Evolutionary conservation across 1,140 invertebrate species (phyloP).

Genomic region (Caligus rogercresseyi): DNA sequence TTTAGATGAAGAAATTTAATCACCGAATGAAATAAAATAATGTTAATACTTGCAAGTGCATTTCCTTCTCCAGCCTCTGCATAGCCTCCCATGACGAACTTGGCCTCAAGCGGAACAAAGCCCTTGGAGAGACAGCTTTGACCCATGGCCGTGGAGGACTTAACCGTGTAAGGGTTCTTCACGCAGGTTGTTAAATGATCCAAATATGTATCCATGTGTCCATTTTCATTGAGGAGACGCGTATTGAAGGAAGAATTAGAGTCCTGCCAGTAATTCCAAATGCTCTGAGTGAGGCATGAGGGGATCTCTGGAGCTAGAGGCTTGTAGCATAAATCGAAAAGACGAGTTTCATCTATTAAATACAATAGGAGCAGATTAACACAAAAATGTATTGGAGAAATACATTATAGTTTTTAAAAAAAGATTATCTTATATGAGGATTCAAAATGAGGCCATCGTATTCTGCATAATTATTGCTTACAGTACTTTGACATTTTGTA

Average conservation of each 20-base stretch:
- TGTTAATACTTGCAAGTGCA: background rate
- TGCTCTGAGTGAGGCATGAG: constrained; percentile 63
- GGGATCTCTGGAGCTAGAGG: constrained; percentile 42
- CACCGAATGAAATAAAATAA: too few species aligned
- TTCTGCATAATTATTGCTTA: too few species aligned
- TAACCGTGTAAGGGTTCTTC: constrained; percentile 24
- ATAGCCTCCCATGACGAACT: constrained; percentile 71
- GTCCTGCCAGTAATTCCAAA: constrained; percentile 77
- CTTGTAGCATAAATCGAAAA: constrained; percentile 77
- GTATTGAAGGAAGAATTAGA: constrained; percentile 36
- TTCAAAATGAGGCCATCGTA: too few species aligned
- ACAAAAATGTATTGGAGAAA: too few species aligned
- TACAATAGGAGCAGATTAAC: too few species aligned
- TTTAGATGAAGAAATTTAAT: too few species aligned
- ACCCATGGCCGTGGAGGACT: constrained; percentile 18
- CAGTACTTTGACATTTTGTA: too few species aligned
- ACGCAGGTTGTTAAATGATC: constrained; percentile 45
- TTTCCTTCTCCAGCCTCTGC: background rate
- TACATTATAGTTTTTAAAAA: too few species aligned
- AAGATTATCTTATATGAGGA: too few species aligned
- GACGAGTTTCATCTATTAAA: constrained; percentile 35
- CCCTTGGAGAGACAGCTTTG: constrained; percentile 60
- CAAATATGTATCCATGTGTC: constrained; percentile 51
- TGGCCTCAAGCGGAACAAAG: constrained; percentile 76
- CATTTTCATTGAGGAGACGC: constrained; percentile 27